phyloP scores from a whole-genome alignment of 2,888 invertebrate genomes.

The Busseola fusca region DNA sequence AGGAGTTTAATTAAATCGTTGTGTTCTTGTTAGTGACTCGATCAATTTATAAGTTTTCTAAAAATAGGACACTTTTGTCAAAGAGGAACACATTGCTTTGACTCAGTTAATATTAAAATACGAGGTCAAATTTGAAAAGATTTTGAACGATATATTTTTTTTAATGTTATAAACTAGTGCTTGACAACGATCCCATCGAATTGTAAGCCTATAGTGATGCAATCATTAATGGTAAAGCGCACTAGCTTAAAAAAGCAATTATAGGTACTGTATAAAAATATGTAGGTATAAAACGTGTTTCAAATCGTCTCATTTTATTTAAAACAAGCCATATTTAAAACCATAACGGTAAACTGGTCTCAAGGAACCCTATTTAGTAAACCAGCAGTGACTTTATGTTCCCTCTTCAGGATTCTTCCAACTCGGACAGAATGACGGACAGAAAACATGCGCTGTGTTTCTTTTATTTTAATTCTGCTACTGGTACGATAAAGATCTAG shows the following conservation, averaged over 20 bases:
- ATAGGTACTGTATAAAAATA: background rate
- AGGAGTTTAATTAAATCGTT: slow-evolving; percentile 42
- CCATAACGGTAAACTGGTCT: background rate
- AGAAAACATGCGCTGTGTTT: slow-evolving; percentile 11
- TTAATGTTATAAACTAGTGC: too few species aligned
- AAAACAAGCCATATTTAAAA: background rate
- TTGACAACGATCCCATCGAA: too few species aligned
- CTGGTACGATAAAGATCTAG: background rate
- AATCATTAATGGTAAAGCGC: too few species aligned
- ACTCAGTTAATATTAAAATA: slow-evolving; percentile 13
- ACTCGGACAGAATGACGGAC: slow-evolving; percentile 15
- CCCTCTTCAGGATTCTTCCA: slow-evolving; percentile 20
- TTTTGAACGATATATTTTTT: background rate
- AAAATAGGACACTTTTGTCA: slow-evolving; percentile 21
- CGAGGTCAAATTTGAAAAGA: background rate
- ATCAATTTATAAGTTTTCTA: slow-evolving; percentile 26
- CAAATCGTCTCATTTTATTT: background rate
- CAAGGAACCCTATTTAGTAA: slow-evolving; percentile 7
- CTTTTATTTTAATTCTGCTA: slow-evolving; percentile 23
- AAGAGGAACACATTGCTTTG: background rate
- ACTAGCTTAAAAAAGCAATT: too few species aligned
- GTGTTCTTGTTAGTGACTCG: slow-evolving; percentile 31
- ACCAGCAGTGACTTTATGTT: slow-evolving; percentile 12
- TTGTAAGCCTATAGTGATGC: too few species aligned
- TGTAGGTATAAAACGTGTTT: background rate